Evolutionary conservation across 2,888 invertebrate genomes (phyloP).

Genomic region (Aleiodes alternator): DNA sequence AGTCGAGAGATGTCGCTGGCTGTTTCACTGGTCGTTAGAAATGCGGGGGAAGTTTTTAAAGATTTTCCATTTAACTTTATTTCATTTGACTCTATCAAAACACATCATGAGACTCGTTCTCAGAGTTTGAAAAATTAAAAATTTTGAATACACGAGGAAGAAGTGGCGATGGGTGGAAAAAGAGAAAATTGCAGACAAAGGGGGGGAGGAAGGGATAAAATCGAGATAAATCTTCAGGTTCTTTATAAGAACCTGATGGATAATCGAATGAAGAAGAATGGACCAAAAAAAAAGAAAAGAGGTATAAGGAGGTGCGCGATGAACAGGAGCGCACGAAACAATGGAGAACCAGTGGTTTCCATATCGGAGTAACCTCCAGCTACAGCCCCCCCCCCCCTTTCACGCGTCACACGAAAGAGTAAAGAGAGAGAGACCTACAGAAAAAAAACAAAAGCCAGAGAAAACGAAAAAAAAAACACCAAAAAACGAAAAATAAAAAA

Average conservation of each 20-base stretch:
- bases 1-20: conserved; percentile 26
- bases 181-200: too few species aligned
- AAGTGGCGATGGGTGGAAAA: conserved; percentile 20
- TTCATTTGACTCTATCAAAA: neutral
- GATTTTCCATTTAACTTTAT: neutral
- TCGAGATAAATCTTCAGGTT: conserved; percentile 34
- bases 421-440: conserved; percentile 64
- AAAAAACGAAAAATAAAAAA: conserved; percentile 70
- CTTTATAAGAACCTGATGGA: conserved; percentile 2
- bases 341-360: conserved; percentile 64
- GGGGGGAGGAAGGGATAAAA: conserved; percentile 31
- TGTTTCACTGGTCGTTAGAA: conserved; percentile 39
- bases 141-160: conserved; percentile 14
- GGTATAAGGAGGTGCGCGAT: conserved; percentile 58
- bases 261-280: conserved; percentile 5
- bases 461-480: conserved; percentile 64
- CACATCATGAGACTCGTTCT: neutral
- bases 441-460: conserved; percentile 66
- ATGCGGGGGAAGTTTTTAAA: conserved; percentile 30
- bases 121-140: too few species aligned
- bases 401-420: conserved; percentile 75
- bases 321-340: conserved; percentile 64
- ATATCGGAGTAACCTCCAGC: conserved; percentile 62
- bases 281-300: conserved; percentile 33
- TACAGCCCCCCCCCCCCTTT: conserved; percentile 38